These are phyloP conservation scores for Orthonyx spaldingii DNA, from an alignment of 2,113 vertebrate genomes.

Conservation along the genomic window DNA sequence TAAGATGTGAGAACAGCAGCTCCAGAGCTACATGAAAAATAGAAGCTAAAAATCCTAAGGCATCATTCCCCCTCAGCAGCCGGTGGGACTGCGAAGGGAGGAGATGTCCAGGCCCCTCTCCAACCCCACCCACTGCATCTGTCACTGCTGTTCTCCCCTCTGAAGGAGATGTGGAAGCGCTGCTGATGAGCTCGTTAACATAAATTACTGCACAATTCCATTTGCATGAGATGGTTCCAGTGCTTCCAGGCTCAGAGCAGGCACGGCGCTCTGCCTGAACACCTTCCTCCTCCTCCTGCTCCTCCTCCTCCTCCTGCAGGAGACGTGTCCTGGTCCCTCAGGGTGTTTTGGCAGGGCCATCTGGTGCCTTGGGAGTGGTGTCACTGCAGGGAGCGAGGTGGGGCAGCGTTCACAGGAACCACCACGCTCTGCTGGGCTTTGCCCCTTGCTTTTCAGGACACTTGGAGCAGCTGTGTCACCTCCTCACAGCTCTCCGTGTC, in stretches of 20 bases:
- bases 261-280: background rate
- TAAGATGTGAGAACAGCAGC: no score
- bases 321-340: background rate
- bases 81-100: background rate
- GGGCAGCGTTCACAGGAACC: background rate
- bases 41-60: no score
- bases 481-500: background rate
- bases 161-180: background rate
- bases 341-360: background rate
- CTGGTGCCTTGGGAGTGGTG: background rate
- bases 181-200: background rate
- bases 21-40: no score
- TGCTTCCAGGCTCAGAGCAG: rapidly evolving
- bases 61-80: rapidly evolving
- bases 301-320: background rate
- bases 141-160: background rate
- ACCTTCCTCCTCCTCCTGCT: background rate
- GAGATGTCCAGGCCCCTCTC: rapidly evolving
- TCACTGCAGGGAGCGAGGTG: background rate
- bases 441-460: background rate
- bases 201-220: background rate
- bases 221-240: background rate
- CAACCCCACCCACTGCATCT: no score
- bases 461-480: background rate
- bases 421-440: background rate